Conservation (phyloP, 1,140 invertebrate species). For the Scaptomyza hsui region DNA sequence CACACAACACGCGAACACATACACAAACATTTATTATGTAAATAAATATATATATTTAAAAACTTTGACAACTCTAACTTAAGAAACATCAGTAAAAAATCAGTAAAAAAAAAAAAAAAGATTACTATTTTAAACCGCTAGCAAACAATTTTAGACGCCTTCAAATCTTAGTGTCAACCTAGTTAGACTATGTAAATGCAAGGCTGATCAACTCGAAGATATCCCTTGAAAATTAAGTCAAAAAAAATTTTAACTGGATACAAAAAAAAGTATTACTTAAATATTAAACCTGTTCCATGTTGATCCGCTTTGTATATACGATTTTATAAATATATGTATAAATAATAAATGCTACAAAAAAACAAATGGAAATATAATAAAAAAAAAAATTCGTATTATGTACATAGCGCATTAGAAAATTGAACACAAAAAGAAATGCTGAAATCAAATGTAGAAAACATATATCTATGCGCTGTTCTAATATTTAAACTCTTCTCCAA, state of each 20-base stretch:
- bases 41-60: conserved; percentile 42
- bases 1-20: conserved; percentile 25
- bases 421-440: conserved; percentile 47
- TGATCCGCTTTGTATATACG: conserved; percentile 22
- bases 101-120: conserved; percentile 49
- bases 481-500: conserved; percentile 47
- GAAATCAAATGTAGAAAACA: conserved; percentile 30
- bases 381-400: conserved; percentile 40
- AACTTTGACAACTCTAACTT: conserved; percentile 19
- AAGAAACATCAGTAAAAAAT: conserved; percentile 75
- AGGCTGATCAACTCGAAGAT: conserved; percentile 33
- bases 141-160: conserved; percentile 60
- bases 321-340: conserved; percentile 12
- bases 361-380: conserved; percentile 13
- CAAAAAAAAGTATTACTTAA: too few species aligned
- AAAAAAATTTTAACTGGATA: neutral
- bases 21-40: conserved; percentile 54
- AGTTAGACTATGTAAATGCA: conserved; percentile 38
- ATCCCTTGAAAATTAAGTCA: neutral
- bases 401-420: conserved; percentile 66
- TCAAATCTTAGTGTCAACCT: conserved; percentile 46
- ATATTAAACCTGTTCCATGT: neutral
- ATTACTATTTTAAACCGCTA: conserved; percentile 17
- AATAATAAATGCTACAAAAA: conserved; percentile 20
- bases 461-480: conserved; percentile 38